Evolutionary conservation across 2,888 invertebrate species (phyloP).

Genomic region (Mantis religiosa): DNA sequence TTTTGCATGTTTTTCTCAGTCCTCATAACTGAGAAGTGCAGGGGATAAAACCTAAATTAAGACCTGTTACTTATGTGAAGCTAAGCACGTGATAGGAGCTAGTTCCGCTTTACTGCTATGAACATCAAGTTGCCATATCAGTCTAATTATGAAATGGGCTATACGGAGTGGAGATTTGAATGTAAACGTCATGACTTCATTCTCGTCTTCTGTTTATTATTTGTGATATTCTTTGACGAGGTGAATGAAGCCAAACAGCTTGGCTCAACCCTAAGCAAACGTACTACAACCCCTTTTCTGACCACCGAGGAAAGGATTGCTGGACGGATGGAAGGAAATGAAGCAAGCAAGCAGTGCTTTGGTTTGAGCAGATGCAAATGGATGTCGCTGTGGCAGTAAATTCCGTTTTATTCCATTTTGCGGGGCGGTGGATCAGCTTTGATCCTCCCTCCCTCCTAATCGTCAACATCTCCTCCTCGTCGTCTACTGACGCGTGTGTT

Average conservation of each 20-base stretch:
- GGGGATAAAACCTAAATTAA: no score
- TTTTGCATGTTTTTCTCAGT: no score
- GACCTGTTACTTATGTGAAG: no score
- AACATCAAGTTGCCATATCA: no score
- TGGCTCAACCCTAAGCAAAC: not conserved
- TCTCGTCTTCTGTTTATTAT: no score
- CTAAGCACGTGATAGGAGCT: no score
- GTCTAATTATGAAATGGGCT: no score
- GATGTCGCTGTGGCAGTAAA: not conserved
- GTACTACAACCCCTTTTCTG: not conserved
- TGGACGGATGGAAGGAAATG: not conserved
- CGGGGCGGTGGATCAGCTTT: not conserved
- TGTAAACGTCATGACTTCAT: no score
- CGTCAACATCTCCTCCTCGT: not conserved
- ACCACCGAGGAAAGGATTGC: not conserved
- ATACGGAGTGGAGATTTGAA: no score
- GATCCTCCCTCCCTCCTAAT: slow-evolving; percentile 6
- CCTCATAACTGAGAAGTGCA: no score
- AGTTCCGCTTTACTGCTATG: no score
- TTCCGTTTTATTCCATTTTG: not conserved
- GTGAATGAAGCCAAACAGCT: not conserved
- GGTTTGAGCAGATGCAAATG: not conserved
- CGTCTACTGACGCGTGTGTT: slow-evolving; percentile 18
- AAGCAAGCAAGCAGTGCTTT: not conserved
- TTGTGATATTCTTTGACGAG: no score